Conservation (phyloP, 53 echinoderm and acorn worm genomes). For the Pentamera pediparva region DNA sequence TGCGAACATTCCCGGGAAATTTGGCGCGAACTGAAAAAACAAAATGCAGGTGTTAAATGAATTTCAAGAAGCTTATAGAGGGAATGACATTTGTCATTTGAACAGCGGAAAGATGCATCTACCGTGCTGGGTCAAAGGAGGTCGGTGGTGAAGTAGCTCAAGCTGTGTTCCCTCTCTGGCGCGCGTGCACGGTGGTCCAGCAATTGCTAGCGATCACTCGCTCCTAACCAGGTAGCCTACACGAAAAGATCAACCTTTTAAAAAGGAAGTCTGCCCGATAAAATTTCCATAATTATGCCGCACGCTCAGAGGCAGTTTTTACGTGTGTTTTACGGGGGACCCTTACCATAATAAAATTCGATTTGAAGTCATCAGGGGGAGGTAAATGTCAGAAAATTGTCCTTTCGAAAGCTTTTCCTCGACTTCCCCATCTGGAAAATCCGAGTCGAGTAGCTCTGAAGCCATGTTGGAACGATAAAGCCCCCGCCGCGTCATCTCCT, state of each 20-base stretch:
- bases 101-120: no score
- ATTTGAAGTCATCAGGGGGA: slow-evolving; percentile 28
- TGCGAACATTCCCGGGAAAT: no score
- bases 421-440: slow-evolving; percentile 31
- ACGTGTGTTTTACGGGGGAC: slow-evolving; percentile 32
- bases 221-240: no score
- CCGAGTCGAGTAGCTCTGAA: neutral
- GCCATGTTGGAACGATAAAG: slow-evolving; percentile 35
- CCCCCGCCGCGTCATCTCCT: slow-evolving; percentile 4
- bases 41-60: no score
- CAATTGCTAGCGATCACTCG: no score
- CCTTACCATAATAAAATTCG: slow-evolving; percentile 30
- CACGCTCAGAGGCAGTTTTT: slow-evolving; percentile 28
- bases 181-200: no score
- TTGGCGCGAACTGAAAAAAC: no score
- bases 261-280: slow-evolving; percentile 9
- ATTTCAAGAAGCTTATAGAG: no score
- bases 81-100: no score
- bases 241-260: neutral
- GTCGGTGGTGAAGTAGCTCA: no score
- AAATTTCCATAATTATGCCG: slow-evolving; percentile 36
- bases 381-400: slow-evolving; percentile 34
- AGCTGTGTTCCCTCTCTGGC: no score
- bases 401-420: slow-evolving; percentile 30
- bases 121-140: no score